phyloP scores from a whole-genome alignment of 1,140 invertebrate species.

The silkworm (Bombyx mori) region ASM3026992v2 NC_085111.1:12523001-12523500 shows the following conservation, averaged over 20 bases:
- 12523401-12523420: conserved; percentile 1
- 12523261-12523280: conserved; percentile 8
- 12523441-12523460: not conserved
- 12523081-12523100: no score
- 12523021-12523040: no score
- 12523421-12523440: conserved; percentile 2
- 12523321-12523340: conserved; percentile 14
- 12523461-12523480: no score
- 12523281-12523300: conserved; percentile 24
- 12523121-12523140: no score
- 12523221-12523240: conserved; percentile 21
- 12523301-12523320: conserved; percentile 23
- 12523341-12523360: conserved; percentile 12
- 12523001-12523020: no score
- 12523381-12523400: conserved; percentile 11
- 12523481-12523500: no score
- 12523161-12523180: no score
- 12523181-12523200: no score
- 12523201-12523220: conserved; percentile 6
- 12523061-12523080: no score
- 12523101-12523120: no score
- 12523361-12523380: conserved; percentile 9
- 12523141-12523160: no score
- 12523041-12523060: no score
- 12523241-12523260: conserved; percentile 16